Evolutionary conservation across 2,797 vertebrate species (phyloP).

Genomic region (Acanthiza pusilla): DNA sequence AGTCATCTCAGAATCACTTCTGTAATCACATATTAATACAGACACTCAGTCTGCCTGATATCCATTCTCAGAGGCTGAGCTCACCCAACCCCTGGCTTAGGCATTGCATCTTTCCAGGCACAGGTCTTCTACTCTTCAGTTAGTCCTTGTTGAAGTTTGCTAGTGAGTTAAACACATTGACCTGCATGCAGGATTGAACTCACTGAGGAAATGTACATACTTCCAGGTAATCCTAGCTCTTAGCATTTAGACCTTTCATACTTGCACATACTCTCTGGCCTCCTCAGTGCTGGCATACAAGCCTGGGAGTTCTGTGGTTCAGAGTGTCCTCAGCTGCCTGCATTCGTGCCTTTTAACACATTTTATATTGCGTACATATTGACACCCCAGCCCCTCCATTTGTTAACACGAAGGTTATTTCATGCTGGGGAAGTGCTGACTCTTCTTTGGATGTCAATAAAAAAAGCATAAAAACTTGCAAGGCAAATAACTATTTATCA

Average conservation of each 20-base stretch:
- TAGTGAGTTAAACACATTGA: not conserved
- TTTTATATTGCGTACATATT: not conserved
- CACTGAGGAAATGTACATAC: not conserved
- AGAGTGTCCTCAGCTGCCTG: not conserved
- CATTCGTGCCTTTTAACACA: not conserved
- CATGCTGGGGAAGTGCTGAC: not conserved
- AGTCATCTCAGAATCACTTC: not conserved
- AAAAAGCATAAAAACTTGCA: not conserved
- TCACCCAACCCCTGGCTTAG: not conserved
- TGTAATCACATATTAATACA: not conserved
- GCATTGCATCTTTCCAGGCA: not conserved
- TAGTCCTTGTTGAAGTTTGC: not conserved
- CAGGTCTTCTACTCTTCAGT: not conserved
- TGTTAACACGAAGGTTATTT: not conserved
- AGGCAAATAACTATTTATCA: not conserved
- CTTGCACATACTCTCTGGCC: not conserved
- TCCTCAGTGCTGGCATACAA: not conserved
- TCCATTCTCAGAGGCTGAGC: not conserved
- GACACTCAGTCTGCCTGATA: not conserved
- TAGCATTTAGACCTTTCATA: not conserved
- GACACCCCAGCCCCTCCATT: not conserved
- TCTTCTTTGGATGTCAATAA: not conserved
- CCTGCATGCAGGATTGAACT: not conserved
- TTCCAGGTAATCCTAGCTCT: not conserved
- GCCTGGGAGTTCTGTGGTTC: not conserved